Evolutionary conservation across 2,797 vertebrate genomes (phyloP).

Genomic region (Monodelphis domestica): DNA sequence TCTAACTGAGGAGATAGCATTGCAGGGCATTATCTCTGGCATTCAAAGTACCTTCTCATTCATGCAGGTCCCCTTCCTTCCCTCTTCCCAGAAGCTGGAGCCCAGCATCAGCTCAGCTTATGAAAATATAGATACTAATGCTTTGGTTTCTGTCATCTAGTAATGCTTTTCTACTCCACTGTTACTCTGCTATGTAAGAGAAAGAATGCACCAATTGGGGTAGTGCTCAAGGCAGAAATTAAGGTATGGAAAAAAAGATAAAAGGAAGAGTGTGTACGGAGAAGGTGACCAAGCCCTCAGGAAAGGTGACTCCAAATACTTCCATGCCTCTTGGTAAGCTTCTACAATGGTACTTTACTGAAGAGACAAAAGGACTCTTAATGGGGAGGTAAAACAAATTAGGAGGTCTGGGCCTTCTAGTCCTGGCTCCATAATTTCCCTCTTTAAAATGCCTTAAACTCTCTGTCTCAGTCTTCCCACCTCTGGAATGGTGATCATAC

Average conservation of each 20-base stretch:
- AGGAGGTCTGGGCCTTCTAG: neutral
- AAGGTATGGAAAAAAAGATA: conserved; percentile 13
- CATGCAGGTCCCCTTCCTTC: neutral
- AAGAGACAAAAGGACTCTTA: neutral
- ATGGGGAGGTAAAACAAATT: neutral
- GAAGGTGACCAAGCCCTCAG: neutral
- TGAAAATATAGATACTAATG: neutral
- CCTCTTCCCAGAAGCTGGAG: neutral
- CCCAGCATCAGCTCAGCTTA: conserved; percentile 1
- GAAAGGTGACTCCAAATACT: neutral
- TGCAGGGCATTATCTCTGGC: neutral
- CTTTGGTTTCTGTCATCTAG: conserved; percentile 50
- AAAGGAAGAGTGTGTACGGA: neutral
- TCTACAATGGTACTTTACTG: neutral
- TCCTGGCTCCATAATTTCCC: neutral
- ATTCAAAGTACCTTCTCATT: neutral
- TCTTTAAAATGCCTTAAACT: neutral
- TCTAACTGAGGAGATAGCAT: neutral
- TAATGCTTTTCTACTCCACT: conserved; percentile 46
- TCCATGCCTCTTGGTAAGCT: neutral
- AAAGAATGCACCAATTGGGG: conserved; percentile 49
- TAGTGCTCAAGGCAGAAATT: conserved; percentile 36
- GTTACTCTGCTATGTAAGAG: conserved; percentile 31
- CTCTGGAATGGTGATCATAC: neutral
- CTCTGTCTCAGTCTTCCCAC: neutral